Conservation (phyloP, 2,888 invertebrate genomes). For the Acleris cristana region DNA sequence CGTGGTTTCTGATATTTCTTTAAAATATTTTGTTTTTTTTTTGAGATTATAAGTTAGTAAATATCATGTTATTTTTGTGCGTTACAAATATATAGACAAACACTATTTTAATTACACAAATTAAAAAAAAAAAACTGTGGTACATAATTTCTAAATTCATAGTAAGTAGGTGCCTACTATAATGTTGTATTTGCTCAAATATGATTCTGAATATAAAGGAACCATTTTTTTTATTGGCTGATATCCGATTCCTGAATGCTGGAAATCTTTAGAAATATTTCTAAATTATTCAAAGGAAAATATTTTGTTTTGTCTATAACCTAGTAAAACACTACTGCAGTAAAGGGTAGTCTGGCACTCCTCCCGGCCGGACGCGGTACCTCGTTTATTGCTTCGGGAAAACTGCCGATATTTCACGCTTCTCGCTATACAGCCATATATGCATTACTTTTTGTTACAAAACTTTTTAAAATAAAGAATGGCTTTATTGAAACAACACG, state of each 20-base stretch:
- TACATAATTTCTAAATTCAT: too few relatives aligned
- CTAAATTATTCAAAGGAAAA: not conserved
- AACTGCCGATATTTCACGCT: slow-evolving; percentile 69
- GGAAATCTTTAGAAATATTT: not conserved
- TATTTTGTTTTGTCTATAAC: slow-evolving; percentile 1
- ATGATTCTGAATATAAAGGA: too few relatives aligned
- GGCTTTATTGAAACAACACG: not conserved
- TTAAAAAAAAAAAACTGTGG: too few relatives aligned
- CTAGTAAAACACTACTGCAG: slow-evolving; percentile 39
- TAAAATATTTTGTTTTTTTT: too few relatives aligned
- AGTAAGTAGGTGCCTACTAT: too few relatives aligned
- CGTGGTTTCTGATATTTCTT: too few relatives aligned
- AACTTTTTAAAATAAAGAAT: slow-evolving; percentile 17
- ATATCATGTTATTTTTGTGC: too few relatives aligned
- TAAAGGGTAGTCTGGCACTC: slow-evolving; percentile 65
- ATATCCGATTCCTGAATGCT: not conserved
- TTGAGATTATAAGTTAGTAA: too few relatives aligned
- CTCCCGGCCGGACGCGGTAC: slow-evolving; percentile 73
- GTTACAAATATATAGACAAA: too few relatives aligned
- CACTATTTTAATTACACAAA: too few relatives aligned
- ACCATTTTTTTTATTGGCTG: too few relatives aligned
- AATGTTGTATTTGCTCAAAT: too few relatives aligned
- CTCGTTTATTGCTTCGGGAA: slow-evolving; percentile 77
- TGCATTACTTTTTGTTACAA: slow-evolving; percentile 9
- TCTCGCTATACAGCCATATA: slow-evolving; percentile 34